Conservation (phyloP, 2,888 invertebrate genomes). For the Drosophila atripex region DNA sequence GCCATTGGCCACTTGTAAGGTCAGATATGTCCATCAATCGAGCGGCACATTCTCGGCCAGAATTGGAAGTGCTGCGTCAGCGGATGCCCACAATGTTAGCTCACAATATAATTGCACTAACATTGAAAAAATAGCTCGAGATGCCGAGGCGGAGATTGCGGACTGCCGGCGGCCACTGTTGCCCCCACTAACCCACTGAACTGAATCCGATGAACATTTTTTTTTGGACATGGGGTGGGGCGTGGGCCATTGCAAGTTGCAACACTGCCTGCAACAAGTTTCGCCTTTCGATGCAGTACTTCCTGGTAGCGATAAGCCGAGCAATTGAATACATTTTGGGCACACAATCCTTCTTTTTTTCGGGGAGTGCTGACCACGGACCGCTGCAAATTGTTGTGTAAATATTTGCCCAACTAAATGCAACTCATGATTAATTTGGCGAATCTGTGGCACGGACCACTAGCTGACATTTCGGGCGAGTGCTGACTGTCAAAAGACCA, state of each 20-base stretch:
- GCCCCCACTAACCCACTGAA: constrained; percentile 66
- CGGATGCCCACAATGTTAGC: constrained; percentile 55
- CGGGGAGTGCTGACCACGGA: constrained; percentile 41
- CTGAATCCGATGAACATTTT: constrained; percentile 46
- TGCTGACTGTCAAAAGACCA: constrained; percentile 56
- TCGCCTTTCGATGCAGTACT: constrained; percentile 56
- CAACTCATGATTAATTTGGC: constrained; percentile 49
- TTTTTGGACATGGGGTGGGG: constrained; percentile 19
- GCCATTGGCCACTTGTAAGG: constrained; percentile 48
- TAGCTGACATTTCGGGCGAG: constrained; percentile 40
- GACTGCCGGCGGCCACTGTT: background rate
- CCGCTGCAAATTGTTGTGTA: constrained; percentile 39
- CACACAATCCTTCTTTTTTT: constrained; percentile 39
- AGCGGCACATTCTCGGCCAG: constrained; percentile 51
- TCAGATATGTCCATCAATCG: constrained; percentile 66
- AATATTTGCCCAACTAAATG: constrained; percentile 44
- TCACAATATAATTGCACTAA: constrained; percentile 47
- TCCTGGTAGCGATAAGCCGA: constrained; percentile 78
- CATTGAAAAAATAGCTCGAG: constrained; percentile 57
- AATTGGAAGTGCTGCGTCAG: constrained; percentile 41
- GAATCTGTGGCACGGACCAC: background rate
- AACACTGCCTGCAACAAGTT: constrained; percentile 40
- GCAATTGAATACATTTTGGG: constrained; percentile 48
- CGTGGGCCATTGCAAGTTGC: constrained; percentile 13
- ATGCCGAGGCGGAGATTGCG: constrained; percentile 22